Evolutionary conservation across 1,140 invertebrate genomes (phyloP), one percentile per base, ranked within the genome.

Genomic region (Ditylenchus dipsaci): DNA sequence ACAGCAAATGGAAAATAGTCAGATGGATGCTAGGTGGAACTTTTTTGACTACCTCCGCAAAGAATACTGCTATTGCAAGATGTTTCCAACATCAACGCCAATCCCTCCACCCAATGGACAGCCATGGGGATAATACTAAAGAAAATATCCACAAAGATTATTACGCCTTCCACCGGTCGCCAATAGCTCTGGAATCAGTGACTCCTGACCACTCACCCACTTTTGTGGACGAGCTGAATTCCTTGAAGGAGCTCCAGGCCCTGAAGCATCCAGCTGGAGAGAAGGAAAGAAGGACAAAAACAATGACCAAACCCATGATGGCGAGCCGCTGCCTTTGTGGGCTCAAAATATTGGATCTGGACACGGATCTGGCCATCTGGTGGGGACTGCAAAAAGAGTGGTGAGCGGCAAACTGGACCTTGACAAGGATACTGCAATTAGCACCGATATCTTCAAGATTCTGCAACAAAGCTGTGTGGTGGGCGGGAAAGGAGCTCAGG

Each of bases 51-150:
- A 75, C 26, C 27, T 57, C 56, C 42, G 75, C 11, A 21, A 56
- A 27, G 75, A 75, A 38, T 73, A 66, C 26, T 75, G 73, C 49
- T 75, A 75, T 59, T 75, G 73, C 53, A 72, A 57, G 38, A 77
- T 67, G 21, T 75, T 29, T 45, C 65, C 15, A 38, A 38, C 11
- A 38, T 38, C 11, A 33, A 38, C 19, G 63, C 27, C 8, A 61
- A 61, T 30, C 59, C 38, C 3, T 21, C 38, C 27, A 29, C 19
- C 19, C 3, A 38, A 38, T 61, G 59, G 59, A 21, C n/a, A n/a
- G n/a, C n/a, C n/a, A n/a, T 30, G 33, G 3, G 33, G 33, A 38
- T 38, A 11, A 11, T 38, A 11, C 3, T 11, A 38, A 11, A 38
- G 33, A 38, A 11, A 11, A 3, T 38, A 11, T 38, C 11, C 33